phyloP scores from a whole-genome alignment of 2,113 vertebrate genomes.

The Corythaixoides concolor region DNA sequence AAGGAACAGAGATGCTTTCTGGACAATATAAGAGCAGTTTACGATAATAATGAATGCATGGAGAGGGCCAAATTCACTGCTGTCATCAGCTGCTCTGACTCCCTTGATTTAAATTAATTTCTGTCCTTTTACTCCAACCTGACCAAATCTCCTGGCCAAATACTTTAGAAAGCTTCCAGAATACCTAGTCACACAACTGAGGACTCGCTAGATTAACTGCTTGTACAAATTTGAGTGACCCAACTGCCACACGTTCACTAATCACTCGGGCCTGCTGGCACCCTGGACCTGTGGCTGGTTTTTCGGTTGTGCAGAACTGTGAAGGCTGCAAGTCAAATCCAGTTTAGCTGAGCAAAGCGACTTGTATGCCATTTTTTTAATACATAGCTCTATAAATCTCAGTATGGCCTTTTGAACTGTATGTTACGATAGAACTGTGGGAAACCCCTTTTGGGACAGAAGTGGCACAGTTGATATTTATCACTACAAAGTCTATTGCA shows the following conservation, averaged over 20 bases:
- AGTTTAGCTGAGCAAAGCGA: background rate
- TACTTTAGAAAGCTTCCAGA: background rate
- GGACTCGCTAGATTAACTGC: background rate
- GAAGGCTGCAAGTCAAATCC: background rate
- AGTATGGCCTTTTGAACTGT: slow-evolving; percentile 60
- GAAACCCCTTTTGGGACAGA: slow-evolving; percentile 68
- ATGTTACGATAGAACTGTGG: slow-evolving; percentile 47
- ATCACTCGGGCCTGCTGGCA: background rate
- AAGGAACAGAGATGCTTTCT: background rate
- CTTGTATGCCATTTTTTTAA: background rate
- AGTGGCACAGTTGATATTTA: slow-evolving; percentile 60
- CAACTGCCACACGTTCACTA: background rate
- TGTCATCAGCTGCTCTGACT: background rate
- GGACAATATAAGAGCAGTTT: background rate
- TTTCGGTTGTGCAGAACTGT: background rate
- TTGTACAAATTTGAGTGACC: background rate
- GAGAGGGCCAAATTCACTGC: background rate
- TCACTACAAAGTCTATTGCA: slow-evolving; percentile 59
- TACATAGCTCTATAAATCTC: slow-evolving; percentile 46
- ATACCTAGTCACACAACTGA: background rate
- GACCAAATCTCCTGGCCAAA: background rate
- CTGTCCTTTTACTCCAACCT: background rate
- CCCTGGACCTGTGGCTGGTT: background rate
- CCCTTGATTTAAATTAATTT: background rate
- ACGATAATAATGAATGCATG: background rate